Conservation (phyloP, 2,797 vertebrate species). For the Sebastes diaconus region DNA sequence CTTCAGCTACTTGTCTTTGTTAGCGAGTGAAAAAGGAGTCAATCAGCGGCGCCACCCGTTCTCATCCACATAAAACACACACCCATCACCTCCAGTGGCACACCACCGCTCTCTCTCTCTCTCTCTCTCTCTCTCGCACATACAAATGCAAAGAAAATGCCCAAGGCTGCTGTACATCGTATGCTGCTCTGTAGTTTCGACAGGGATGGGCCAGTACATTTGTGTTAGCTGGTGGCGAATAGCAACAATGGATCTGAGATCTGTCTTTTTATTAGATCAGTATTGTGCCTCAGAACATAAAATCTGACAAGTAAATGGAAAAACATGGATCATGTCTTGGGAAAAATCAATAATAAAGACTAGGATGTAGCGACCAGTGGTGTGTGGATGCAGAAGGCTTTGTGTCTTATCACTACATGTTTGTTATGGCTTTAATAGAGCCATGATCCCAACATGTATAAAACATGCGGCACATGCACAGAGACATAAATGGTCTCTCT, state of each 20-base stretch:
- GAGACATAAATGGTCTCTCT: slow-evolving; percentile 6
- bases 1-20: slow-evolving; percentile 62
- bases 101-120: not conserved
- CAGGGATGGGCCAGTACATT: slow-evolving; percentile 48
- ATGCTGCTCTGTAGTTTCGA: slow-evolving; percentile 3
- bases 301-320: slow-evolving; percentile 77
- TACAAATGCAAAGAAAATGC: slow-evolving; percentile 41
- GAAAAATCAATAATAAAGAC: slow-evolving; percentile 68
- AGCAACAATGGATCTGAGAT: slow-evolving; percentile 43
- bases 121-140: not conserved
- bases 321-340: slow-evolving; percentile 71
- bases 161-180: slow-evolving; percentile 20
- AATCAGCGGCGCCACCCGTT: not conserved
- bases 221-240: slow-evolving; percentile 51
- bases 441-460: slow-evolving; percentile 27
- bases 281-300: slow-evolving; percentile 73
- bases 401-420: slow-evolving; percentile 51
- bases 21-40: slow-evolving; percentile 38
- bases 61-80: slow-evolving; percentile 31
- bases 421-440: slow-evolving; percentile 69
- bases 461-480: not conserved
- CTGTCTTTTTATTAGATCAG: slow-evolving; percentile 71
- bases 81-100: not conserved
- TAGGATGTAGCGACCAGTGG: slow-evolving; percentile 34
- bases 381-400: slow-evolving; percentile 29